A percentile compares a stretch with the other conserved stretches of the same genome.
Conservation (phyloP, 2,888 invertebrate genomes). For the Cecidostiba fungosa region DNA sequence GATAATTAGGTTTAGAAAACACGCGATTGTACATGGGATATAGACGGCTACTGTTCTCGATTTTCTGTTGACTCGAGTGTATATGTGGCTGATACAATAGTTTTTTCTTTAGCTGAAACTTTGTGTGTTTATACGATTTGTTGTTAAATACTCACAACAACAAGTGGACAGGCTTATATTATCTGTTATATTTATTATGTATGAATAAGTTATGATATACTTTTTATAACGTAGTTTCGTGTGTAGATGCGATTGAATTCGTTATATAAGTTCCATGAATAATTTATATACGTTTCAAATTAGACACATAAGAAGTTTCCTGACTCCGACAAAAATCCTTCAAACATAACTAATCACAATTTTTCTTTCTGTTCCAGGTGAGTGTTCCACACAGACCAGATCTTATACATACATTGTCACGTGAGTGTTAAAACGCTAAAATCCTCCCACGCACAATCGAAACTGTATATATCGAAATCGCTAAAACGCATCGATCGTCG, state of each 20-base stretch:
- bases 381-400: constrained; percentile 34
- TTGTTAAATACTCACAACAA: not conserved
- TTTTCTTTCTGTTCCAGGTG: constrained; percentile 54
- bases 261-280: not conserved
- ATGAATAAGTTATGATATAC: no score
- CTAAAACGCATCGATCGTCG: not conserved
- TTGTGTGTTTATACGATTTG: not conserved
- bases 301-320: not conserved
- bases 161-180: no score
- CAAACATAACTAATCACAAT: not conserved
- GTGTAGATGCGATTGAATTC: no score
- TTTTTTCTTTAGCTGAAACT: no score
- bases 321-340: not conserved
- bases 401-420: constrained; percentile 62
- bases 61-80: not conserved
- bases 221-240: no score
- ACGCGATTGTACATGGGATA: not conserved
- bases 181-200: no score
- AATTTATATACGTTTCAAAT: not conserved
- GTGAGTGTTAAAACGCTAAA: not conserved
- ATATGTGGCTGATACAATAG: no score
- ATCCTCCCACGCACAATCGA: no score
- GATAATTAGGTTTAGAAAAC: constrained; percentile 23
- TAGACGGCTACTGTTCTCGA: not conserved
- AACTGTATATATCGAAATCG: not conserved